phyloP scores from a whole-genome alignment of 2,113 vertebrate species.

The Anguilla rostrata region DNA sequence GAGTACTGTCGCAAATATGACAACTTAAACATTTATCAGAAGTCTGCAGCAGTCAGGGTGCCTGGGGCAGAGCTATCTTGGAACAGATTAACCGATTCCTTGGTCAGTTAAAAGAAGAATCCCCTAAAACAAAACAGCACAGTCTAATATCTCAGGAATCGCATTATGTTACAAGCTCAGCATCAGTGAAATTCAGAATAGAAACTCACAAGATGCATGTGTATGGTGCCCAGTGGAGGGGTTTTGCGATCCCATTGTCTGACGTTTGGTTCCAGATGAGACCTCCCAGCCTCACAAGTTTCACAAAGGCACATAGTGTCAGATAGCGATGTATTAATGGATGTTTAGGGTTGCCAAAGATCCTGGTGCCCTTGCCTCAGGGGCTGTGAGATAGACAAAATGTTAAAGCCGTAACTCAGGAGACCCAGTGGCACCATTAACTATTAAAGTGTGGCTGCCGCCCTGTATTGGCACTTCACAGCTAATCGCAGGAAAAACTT shows the following conservation, averaged over 20 bases:
- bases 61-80: background rate
- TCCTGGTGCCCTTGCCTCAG: conserved; percentile 45
- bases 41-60: background rate
- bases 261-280: conserved; percentile 58
- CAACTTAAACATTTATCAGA: background rate
- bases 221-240: background rate
- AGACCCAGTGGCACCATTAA: conserved; percentile 61
- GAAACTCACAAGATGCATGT: background rate
- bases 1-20: background rate
- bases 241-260: background rate
- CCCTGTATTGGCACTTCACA: conserved; percentile 57
- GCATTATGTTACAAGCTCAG: background rate
- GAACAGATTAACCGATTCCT: background rate
- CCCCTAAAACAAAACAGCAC: background rate
- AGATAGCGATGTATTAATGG: conserved; percentile 60
- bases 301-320: conserved; percentile 42
- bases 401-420: conserved; percentile 65
- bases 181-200: background rate
- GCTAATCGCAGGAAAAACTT: conserved; percentile 13
- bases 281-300: conserved; percentile 47
- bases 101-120: background rate
- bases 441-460: conserved; percentile 72
- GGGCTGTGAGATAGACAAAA: conserved; percentile 61
- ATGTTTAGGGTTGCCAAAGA: conserved; percentile 61
- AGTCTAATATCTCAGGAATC: background rate